Conservation (phyloP, 2,888 invertebrate species). For the Junonia oenone region DNA sequence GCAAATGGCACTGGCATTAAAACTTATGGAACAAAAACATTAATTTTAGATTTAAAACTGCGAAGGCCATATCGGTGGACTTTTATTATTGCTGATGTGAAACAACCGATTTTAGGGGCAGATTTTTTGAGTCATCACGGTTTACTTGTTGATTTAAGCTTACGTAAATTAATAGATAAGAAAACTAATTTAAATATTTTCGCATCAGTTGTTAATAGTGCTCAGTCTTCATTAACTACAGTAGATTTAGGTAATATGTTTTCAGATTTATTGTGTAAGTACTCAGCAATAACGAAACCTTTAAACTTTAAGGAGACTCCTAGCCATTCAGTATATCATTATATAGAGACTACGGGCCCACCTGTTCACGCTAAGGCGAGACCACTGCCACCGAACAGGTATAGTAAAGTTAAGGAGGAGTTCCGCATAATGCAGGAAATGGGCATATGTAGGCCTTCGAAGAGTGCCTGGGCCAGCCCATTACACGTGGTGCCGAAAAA, state of each 20-base stretch:
- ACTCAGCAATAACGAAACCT: slow-evolving; percentile 6
- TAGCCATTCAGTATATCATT: slow-evolving; percentile 5
- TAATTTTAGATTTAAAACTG: slow-evolving; percentile 16
- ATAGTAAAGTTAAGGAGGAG: slow-evolving; percentile 16
- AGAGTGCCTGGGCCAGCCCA: slow-evolving; percentile 3
- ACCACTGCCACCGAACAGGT: slow-evolving; percentile 17
- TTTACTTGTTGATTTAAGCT: slow-evolving; percentile 19
- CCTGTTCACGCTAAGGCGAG: slow-evolving; percentile 14
- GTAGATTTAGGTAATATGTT: no score
- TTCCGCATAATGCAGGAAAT: slow-evolving; percentile 14
- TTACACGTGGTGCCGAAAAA: slow-evolving; percentile 6
- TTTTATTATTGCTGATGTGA: slow-evolving; percentile 19
- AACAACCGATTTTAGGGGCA: slow-evolving; percentile 21
- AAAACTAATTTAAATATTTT: slow-evolving; percentile 11
- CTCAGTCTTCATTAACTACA: no score
- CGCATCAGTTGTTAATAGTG: no score
- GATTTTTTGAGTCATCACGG: slow-evolving; percentile 23
- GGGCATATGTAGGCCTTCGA: background rate
- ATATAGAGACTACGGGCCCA: slow-evolving; percentile 19
- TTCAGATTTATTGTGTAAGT: no score
- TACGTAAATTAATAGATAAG: slow-evolving; percentile 13
- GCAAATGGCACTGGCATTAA: slow-evolving; percentile 23
- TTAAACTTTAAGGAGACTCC: slow-evolving; percentile 10
- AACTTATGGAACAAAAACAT: slow-evolving; percentile 19
- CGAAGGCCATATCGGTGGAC: slow-evolving; percentile 19